Evolutionary conservation across 2,113 vertebrate species (phyloP).

Genomic region (Carassius gibelio): DNA sequence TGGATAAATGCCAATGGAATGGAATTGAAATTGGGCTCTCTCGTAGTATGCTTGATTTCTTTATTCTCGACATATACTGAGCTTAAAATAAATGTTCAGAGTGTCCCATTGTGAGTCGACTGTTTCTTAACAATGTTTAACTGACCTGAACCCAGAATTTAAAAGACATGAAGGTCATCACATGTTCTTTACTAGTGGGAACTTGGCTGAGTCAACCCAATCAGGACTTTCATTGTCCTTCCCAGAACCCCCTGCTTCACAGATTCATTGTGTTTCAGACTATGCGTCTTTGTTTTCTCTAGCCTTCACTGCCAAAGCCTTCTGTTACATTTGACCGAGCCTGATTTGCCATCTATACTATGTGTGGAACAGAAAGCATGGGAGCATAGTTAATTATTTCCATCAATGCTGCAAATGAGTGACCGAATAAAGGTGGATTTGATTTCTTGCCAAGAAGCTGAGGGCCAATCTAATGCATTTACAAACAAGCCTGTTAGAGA

Average conservation of each 20-base stretch:
- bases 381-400: slow-evolving; percentile 43
- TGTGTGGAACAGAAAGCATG: slow-evolving; percentile 5
- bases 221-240: not conserved
- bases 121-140: slow-evolving; percentile 8
- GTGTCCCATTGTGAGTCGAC: not conserved
- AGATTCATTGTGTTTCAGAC: slow-evolving; percentile 41
- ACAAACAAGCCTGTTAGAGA: slow-evolving; percentile 4
- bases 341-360: not conserved
- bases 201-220: slow-evolving; percentile 7
- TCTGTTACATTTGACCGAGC: slow-evolving; percentile 37
- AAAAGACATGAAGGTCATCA: slow-evolving; percentile 15
- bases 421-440: slow-evolving; percentile 12
- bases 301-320: slow-evolving; percentile 23
- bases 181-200: slow-evolving; percentile 1
- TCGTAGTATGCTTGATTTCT: not conserved
- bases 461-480: slow-evolving; percentile 1
- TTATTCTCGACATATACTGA: not conserved
- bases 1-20: not conserved
- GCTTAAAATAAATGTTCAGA: not conserved
- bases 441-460: slow-evolving; percentile 4
- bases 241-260: slow-evolving; percentile 2
- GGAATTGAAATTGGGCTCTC: not conserved
- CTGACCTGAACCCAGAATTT: not conserved
- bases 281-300: slow-evolving; percentile 28
- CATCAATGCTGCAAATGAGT: not conserved